These are phyloP conservation scores for Graphium colonna DNA, from an alignment of 2,888 invertebrate species.

Conservation along the genomic window DNA sequence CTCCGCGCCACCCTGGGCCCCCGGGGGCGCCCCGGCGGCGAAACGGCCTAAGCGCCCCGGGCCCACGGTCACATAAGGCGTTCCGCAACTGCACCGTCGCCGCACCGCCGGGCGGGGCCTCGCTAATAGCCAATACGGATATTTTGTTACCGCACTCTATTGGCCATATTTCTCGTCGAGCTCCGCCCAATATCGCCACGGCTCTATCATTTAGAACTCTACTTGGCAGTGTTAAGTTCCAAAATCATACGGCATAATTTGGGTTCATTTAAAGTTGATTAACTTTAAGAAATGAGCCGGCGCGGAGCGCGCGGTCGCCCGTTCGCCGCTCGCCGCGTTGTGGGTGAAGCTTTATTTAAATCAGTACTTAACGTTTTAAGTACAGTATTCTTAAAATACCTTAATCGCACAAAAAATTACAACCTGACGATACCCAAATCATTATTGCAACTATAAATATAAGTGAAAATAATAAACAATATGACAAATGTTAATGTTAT, in stretches of 20 bases:
- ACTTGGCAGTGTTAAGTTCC: conserved; percentile 38
- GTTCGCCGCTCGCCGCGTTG: conserved; percentile 4
- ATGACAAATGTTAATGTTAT: conserved; percentile 1
- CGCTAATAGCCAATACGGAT: conserved; percentile 81
- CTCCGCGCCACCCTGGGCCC: conserved; percentile 39
- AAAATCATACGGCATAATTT: too few species aligned
- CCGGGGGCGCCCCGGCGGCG: conserved; percentile 30
- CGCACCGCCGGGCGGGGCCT: conserved; percentile 65
- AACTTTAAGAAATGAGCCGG: conserved; percentile 73
- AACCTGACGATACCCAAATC: conserved; percentile 15
- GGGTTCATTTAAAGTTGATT: conserved; percentile 77
- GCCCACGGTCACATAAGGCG: conserved; percentile 34
- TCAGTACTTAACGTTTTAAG: conserved; percentile 16
- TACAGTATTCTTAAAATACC: conserved; percentile 13
- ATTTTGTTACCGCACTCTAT: conserved; percentile 81
- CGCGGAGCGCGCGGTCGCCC: conserved; percentile 11
- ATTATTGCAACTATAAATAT: neutral
- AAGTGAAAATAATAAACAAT: neutral
- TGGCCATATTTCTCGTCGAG: conserved; percentile 80
- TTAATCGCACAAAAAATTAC: conserved; percentile 17
- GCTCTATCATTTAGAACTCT: conserved; percentile 46
- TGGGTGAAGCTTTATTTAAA: conserved; percentile 17
- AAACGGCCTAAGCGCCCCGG: conserved; percentile 37
- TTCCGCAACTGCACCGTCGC: conserved; percentile 36
- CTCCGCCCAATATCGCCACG: conserved; percentile 58